Base-by-base conservation (phyloP, 1,140 invertebrate genomes). In the Anoplophora glabripennis region DNA sequence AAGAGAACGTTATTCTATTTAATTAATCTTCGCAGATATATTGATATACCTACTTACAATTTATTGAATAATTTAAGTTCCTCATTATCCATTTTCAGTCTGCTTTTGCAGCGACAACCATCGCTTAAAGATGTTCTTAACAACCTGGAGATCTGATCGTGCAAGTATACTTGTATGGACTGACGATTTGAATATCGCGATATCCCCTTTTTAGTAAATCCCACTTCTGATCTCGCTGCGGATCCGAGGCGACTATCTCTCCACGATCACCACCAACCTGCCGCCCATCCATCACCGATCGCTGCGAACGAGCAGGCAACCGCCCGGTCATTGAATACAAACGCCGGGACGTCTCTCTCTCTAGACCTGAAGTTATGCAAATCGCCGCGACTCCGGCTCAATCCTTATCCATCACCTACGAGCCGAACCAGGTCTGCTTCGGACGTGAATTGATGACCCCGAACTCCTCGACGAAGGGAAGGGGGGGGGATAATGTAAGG, bases 361-460 rank as follows among this genome's bases (percentile, higher is more conserved):
- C 11, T 40, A 4, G 35, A n/a, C 21, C 33, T 7, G 47, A n/a
- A 49, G 21, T 34, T 49, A 49, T 49, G 47, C 47, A 49, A 49
- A 49, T 49, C 33, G 11, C 12, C 7, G 8, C 35, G 15, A 49
- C 14, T 40, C 14, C 21, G 11, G 9, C 14, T 49, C 33, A 14
- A 36, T 34, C 34, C 47, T 49, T 33, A 49, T 49, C 47, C 47
- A 49, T 49, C 47, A 49, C 47, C 34, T 34, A 34, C 21, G 33
- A 49, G 14, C n/a, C 11, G n/a, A 33, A 28, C 46, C 8, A n/a
- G 18, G 47, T 34, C 47, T 49, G 47, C 47, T 10, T 7, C n/a
- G 35, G 47, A 49, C 47, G 47, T 49, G 47, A 49, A 49, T 49
- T 49, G 47, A 49, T 49, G 47, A 49, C 34, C 47, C 8, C 47